A percentile compares a stretch with the other conserved stretches of the same genome.
These are phyloP conservation scores for Rousettus madagascariensis DNA, from an alignment of 2,797 vertebrate species.

Conservation along the genomic window DNA sequence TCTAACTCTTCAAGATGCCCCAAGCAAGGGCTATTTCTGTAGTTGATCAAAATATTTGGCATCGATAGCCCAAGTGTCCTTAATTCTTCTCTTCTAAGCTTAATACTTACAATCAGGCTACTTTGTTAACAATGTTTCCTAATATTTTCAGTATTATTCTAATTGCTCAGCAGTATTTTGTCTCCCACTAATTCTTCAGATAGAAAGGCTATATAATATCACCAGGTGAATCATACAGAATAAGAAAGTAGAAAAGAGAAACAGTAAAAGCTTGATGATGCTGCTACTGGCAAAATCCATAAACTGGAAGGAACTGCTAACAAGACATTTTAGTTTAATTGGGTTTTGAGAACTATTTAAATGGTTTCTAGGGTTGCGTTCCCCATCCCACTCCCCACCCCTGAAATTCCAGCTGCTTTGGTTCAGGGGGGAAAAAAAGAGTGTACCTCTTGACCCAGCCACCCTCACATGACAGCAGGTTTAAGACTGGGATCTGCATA, in stretches of 20 bases:
- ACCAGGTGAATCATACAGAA: not conserved
- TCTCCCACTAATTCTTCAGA: conserved; percentile 42
- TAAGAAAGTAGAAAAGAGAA: not conserved
- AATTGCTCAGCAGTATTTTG: conserved; percentile 46
- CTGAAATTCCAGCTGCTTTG: not conserved
- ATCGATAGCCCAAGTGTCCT: not conserved
- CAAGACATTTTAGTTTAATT: conserved; percentile 23
- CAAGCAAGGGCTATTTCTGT: not conserved
- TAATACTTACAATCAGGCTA: not conserved
- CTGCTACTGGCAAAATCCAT: not conserved
- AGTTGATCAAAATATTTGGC: not conserved
- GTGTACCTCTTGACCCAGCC: not conserved
- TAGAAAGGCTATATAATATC: conserved; percentile 9
- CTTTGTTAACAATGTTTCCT: conserved; percentile 27
- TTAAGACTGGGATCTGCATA: not conserved
- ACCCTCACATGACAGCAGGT: not conserved
- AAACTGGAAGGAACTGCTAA: conserved; percentile 18
- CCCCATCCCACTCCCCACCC: not conserved
- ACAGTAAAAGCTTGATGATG: not conserved
- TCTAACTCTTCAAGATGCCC: conserved; percentile 17
- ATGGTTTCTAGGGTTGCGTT: not conserved
- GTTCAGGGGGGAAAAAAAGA: not conserved
- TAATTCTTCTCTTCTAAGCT: conserved; percentile 9
- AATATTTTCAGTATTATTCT: conserved; percentile 22
- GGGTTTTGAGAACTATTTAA: conserved; percentile 1